Conservation (phyloP, 2,888 invertebrate species). For the Phaedon cochleariae region DNA sequence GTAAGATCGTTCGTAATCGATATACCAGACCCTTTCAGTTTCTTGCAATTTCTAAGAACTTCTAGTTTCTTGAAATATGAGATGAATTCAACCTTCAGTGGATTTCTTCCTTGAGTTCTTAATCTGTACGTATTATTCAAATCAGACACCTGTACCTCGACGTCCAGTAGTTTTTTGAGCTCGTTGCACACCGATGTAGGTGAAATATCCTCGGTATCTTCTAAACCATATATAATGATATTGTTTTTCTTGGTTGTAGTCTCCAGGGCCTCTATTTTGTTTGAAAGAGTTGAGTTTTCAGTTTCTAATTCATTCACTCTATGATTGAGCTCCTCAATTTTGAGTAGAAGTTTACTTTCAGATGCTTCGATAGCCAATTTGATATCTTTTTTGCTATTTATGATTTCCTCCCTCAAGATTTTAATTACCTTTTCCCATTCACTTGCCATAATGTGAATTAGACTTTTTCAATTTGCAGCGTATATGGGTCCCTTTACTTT, state of each 20-base stretch:
- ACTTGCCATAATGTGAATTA: neutral
- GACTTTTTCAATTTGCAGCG: too few relatives aligned
- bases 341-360: neutral
- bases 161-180: conserved; percentile 8
- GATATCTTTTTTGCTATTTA: conserved; percentile 11
- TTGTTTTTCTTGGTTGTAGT: neutral
- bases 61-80: neutral
- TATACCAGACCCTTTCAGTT: neutral
- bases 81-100: neutral
- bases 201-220: neutral
- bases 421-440: neutral
- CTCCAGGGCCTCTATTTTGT: conserved; percentile 13
- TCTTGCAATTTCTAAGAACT: neutral
- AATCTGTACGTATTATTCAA: neutral
- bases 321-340: conserved; percentile 14
- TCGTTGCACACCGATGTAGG: neutral
- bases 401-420: neutral
- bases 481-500: too few relatives aligned
- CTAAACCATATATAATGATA: conserved; percentile 15
- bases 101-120: neutral
- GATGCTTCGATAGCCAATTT: conserved; percentile 16
- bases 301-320: conserved; percentile 14
- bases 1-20: neutral
- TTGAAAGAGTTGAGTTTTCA: conserved; percentile 3
- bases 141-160: conserved; percentile 73